phyloP scores from a whole-genome alignment of 2,113 vertebrate species.

The chimpanzee (Pan troglodytes) region NHGRI_mPanTro3-v2.1_pri NC_072398.2:150598501-150599000 shows the following conservation, averaged over 20 bases:
- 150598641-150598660: not conserved
- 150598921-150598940: not conserved
- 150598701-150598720: not conserved
- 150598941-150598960: not conserved
- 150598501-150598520: not conserved
- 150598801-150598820: not conserved
- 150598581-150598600: not conserved
- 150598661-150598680: not conserved
- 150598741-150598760: not conserved
- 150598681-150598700: not conserved
- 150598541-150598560: not conserved
- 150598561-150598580: not conserved
- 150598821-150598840: not conserved
- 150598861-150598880: accelerated
- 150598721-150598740: not conserved
- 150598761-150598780: not conserved
- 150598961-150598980: not conserved
- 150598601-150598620: not conserved
- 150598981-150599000: not conserved
- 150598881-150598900: not conserved
- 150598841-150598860: not conserved
- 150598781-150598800: not conserved
- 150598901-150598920: not conserved
- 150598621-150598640: not conserved
- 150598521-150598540: not conserved